Evolutionary conservation across 2,797 vertebrate genomes (phyloP).

Genomic region (Aldrovandia affinis): DNA sequence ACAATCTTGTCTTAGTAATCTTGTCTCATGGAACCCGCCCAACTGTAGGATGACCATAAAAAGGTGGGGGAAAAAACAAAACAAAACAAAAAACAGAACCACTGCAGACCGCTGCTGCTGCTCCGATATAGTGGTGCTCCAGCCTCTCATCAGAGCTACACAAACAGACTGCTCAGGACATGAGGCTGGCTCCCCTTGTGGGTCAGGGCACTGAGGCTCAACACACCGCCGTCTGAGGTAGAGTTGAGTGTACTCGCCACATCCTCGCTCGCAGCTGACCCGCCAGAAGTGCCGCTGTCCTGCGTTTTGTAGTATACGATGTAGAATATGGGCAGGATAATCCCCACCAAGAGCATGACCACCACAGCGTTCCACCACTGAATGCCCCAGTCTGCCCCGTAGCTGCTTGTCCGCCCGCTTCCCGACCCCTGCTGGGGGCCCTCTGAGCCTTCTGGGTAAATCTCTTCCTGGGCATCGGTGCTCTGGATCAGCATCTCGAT

Average conservation of each 20-base stretch:
- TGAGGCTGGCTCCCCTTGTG: not conserved
- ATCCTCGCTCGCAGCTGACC: conserved; percentile 33
- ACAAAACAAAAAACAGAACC: not conserved
- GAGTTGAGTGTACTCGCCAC: conserved; percentile 17
- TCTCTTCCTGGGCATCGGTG: conserved; percentile 61
- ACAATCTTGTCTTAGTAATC: not conserved
- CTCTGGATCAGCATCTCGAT: conserved; percentile 79
- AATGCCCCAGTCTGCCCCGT: conserved; percentile 86
- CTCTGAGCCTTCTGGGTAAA: conserved; percentile 41
- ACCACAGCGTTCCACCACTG: conserved; percentile 94
- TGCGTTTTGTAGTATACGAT: conserved; percentile 91
- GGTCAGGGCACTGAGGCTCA: conserved; percentile 21
- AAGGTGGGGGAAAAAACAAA: too few relatives aligned
- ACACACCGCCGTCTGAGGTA: conserved; percentile 51
- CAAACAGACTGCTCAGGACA: not conserved
- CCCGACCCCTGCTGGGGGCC: conserved; percentile 46
- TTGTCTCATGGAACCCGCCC: not conserved
- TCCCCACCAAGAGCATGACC: conserved; percentile 88
- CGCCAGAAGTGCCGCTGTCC: conserved; percentile 48
- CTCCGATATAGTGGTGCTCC: not conserved
- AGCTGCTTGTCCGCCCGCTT: conserved; percentile 34
- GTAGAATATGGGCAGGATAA: conserved; percentile 90
- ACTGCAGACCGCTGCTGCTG: not conserved
- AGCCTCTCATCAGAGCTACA: not conserved
- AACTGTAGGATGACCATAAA: not conserved